Conservation (phyloP, 2,888 invertebrate species). For the Trissonchulus latispiculum region DNA sequence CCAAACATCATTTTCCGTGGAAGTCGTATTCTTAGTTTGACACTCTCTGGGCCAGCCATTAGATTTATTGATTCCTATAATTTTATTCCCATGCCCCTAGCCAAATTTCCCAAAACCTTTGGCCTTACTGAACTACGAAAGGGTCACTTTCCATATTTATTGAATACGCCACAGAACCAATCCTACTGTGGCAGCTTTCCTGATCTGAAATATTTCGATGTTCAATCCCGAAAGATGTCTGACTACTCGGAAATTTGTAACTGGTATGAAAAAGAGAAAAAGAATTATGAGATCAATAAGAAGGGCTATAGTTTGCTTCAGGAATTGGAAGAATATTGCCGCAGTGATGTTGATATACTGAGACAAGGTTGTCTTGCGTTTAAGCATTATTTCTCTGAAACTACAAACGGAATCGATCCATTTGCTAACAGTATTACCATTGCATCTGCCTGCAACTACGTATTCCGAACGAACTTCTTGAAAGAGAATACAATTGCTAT, state of each 20-base stretch:
- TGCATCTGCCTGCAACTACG: too few species aligned
- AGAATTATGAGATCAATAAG: too few species aligned
- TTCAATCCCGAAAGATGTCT: too few species aligned
- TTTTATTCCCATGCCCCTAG: neutral
- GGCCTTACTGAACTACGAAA: neutral
- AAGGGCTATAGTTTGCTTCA: neutral
- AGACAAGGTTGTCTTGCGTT: neutral
- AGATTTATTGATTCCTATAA: constrained; percentile 4
- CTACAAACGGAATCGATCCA: neutral
- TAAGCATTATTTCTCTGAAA: neutral
- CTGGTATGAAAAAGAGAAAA: neutral
- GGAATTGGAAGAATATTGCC: neutral
- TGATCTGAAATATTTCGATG: too few species aligned
- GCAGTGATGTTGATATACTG: too few species aligned
- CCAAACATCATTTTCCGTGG: too few species aligned
- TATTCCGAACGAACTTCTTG: too few species aligned
- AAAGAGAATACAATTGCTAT: neutral
- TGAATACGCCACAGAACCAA: neutral
- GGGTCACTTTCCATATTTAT: too few species aligned
- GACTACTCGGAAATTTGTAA: too few species aligned
- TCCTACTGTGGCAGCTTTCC: neutral
- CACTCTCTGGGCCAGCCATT: too few species aligned
- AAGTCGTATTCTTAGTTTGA: too few species aligned
- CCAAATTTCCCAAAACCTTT: too few species aligned
- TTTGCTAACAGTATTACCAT: constrained; percentile 2